These are phyloP conservation scores for Poecilia picta DNA, from an alignment of 2,797 vertebrate genomes.

Conservation along the genomic window DNA sequence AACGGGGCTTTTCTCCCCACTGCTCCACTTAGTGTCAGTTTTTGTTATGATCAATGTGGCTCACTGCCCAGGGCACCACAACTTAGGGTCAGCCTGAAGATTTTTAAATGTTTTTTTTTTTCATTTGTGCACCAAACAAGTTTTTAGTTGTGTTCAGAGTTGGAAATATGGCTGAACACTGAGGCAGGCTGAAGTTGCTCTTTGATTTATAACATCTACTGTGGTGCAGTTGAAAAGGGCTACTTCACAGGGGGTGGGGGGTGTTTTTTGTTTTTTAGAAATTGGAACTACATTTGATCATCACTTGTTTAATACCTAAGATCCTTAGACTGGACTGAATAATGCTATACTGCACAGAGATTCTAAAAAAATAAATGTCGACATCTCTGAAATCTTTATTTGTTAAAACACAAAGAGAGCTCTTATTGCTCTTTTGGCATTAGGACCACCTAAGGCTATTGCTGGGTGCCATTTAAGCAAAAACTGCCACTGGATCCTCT, in stretches of 20 bases:
- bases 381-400: not conserved
- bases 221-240: not conserved
- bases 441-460: not conserved
- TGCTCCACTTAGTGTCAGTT: not conserved
- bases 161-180: not conserved
- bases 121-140: not conserved
- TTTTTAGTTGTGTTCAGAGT: not conserved
- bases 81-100: not conserved
- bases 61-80: not conserved
- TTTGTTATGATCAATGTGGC: not conserved
- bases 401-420: not conserved
- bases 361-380: not conserved
- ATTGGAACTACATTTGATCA: not conserved
- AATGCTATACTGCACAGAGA: not conserved
- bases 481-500: not conserved
- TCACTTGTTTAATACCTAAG: not conserved
- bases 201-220: not conserved
- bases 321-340: conserved; percentile 1
- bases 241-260: not conserved
- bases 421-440: not conserved
- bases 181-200: not conserved
- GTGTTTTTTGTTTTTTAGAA: not conserved
- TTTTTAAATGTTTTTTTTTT: not conserved
- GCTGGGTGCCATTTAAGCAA: not conserved
- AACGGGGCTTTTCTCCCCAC: not conserved